Percentiles rank a stretch among this genome's conserved stretches.
These are phyloP conservation scores for Tuberolachnus salignus DNA, from an alignment of 2,888 invertebrate species.

Conservation along the genomic window DNA sequence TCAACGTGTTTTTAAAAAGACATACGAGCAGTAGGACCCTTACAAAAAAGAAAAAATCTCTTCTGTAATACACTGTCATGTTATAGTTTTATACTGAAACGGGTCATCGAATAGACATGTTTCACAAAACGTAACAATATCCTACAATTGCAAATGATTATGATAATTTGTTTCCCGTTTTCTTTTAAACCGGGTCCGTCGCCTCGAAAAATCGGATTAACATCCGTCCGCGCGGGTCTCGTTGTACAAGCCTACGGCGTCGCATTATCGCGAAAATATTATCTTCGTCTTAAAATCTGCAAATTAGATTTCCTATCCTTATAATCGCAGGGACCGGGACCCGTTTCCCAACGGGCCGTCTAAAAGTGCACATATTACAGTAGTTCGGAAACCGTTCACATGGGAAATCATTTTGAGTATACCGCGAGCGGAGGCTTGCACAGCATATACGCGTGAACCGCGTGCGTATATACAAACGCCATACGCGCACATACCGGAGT, in stretches of 20 bases:
- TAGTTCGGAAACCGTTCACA: conserved; percentile 47
- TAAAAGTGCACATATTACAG: neutral
- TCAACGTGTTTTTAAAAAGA: too few relatives aligned
- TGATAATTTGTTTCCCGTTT: too few relatives aligned
- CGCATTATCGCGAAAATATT: conserved; percentile 1
- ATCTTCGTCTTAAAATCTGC: conserved; percentile 18
- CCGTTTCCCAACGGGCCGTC: too few relatives aligned
- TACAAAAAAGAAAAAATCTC: too few relatives aligned
- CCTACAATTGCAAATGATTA: too few relatives aligned
- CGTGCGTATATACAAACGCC: neutral
- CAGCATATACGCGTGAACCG: neutral
- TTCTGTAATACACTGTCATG: too few relatives aligned
- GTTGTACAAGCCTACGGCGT: neutral
- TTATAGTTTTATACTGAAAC: too few relatives aligned
- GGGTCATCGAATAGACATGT: too few relatives aligned
- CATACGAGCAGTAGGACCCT: too few relatives aligned
- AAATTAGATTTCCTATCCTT: conserved; percentile 35
- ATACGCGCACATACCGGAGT: neutral
- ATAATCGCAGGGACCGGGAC: neutral
- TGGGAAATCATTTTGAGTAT: conserved; percentile 54
- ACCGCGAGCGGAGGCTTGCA: neutral
- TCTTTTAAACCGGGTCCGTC: too few relatives aligned
- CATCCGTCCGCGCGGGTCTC: neutral
- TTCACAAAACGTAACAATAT: too few relatives aligned
- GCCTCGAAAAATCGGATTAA: too few relatives aligned